Evolutionary conservation across 2,113 vertebrate species (phyloP).

Genomic region (Crocuta crocuta): DNA sequence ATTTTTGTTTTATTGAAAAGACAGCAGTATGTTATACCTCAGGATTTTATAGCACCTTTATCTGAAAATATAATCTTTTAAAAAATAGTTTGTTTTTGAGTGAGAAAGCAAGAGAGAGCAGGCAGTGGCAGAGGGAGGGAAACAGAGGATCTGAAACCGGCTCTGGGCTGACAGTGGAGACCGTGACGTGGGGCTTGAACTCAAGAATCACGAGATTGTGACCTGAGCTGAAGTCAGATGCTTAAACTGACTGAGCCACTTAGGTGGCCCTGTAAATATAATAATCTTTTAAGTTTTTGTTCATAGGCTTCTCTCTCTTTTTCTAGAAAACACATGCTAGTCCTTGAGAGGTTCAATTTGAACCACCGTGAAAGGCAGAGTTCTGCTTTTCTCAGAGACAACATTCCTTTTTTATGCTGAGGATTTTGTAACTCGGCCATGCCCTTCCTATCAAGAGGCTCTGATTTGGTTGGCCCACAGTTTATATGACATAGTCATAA

Average conservation of each 20-base stretch:
- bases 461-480: neutral
- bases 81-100: neutral
- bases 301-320: neutral
- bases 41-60: neutral
- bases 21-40: neutral
- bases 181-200: rapidly evolving
- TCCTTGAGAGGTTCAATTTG: neutral
- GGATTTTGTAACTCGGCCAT: neutral
- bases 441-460: neutral
- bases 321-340: neutral
- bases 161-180: neutral
- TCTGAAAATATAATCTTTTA: neutral
- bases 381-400: neutral
- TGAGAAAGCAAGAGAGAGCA: neutral
- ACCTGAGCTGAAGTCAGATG: neutral
- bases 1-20: neutral
- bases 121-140: neutral
- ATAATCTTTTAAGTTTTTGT: neutral
- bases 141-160: neutral
- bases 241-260: neutral
- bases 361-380: neutral
- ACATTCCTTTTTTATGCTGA: neutral
- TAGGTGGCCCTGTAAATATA: neutral
- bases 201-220: neutral
- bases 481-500: neutral